These are phyloP conservation scores for Sceliomorpha sp. DNA, from an alignment of 2,888 invertebrate genomes.

Conservation along the genomic window DNA sequence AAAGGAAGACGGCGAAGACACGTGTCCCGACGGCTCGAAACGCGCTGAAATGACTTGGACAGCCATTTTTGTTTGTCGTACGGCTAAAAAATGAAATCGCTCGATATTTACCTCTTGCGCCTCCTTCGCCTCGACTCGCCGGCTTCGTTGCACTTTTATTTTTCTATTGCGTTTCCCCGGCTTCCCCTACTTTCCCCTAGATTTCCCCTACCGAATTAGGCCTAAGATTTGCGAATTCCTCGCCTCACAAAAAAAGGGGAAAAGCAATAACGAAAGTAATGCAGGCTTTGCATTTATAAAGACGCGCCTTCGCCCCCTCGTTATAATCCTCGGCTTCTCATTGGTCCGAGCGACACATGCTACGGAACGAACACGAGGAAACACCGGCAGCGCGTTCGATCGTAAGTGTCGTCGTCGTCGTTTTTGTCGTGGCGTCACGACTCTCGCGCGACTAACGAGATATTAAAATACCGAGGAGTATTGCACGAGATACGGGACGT, in stretches of 20 bases:
- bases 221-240: background rate
- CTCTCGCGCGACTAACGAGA: conserved; percentile 46
- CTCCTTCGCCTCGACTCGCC: too few relatives aligned
- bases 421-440: conserved; percentile 10
- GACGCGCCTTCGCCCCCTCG: conserved; percentile 45
- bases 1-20: too few relatives aligned
- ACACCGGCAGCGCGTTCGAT: conserved; percentile 15
- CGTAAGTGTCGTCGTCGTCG: background rate
- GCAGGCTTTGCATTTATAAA: conserved; percentile 39
- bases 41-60: too few relatives aligned
- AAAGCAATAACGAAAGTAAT: conserved; percentile 8
- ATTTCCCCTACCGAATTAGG: background rate
- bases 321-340: conserved; percentile 28
- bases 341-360: conserved; percentile 43
- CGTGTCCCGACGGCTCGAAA: too few relatives aligned
- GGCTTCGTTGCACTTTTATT: too few relatives aligned
- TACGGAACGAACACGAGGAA: conserved; percentile 17
- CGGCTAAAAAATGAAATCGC: too few relatives aligned
- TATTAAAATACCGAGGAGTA: conserved; percentile 4
- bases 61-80: too few relatives aligned
- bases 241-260: conserved; percentile 12
- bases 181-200: too few relatives aligned
- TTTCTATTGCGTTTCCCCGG: too few relatives aligned
- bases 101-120: too few relatives aligned
- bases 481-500: conserved; percentile 20